Base-by-base conservation (phyloP, 2,888 invertebrate species). In the Tiliacea citrago region DNA sequence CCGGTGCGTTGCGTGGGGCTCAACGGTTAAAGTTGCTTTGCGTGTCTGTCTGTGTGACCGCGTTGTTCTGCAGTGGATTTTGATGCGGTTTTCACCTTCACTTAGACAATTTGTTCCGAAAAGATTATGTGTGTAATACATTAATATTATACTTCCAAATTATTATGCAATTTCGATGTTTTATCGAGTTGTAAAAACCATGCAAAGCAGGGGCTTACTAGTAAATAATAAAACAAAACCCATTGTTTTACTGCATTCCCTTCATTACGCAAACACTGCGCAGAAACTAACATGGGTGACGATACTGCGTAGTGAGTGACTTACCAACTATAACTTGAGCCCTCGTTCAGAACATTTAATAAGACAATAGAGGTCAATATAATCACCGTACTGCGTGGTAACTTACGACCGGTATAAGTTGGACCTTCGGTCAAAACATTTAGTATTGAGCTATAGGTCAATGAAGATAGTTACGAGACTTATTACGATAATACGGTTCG, bases 251-350 rank as follows among this genome's bases (percentile, higher is more conserved):
- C 82, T 82, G 76, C n/a, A 53, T 65, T 75, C 45, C 61, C 77
- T 86, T 60, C 35, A 53, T 18, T 62, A 71, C 42, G 61, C 47
- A 24, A 68, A 65, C 58, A 73, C 70, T 83, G 68, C 85, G 82
- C 63, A 79, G 70, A 77, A 71, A 77, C 65, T 29, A 53, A 87
- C 67, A 80, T 75, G 76, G 83, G 85, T 85, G 87, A 81, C 81
- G 49, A 71, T 75, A 79, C 73, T 80, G 71, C 77, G 75, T 81
- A 75, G 42, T 47, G 29, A n/a, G 16, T 7, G 51, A 60, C 18
- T 24, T 65, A 49, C 16, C 63, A 75, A 82, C 16, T 65, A 55
- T 68, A 76, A 65, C 58, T 53, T 76, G 82, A 82, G 29, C 78
- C 49, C 13, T 51, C 35, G 39, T 49, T n/a, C 18, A 51, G 0